Evolutionary conservation across 2,113 vertebrate genomes (phyloP), one percentile per base, ranked within the genome.

Genomic region (Bubalus kerabau): DNA sequence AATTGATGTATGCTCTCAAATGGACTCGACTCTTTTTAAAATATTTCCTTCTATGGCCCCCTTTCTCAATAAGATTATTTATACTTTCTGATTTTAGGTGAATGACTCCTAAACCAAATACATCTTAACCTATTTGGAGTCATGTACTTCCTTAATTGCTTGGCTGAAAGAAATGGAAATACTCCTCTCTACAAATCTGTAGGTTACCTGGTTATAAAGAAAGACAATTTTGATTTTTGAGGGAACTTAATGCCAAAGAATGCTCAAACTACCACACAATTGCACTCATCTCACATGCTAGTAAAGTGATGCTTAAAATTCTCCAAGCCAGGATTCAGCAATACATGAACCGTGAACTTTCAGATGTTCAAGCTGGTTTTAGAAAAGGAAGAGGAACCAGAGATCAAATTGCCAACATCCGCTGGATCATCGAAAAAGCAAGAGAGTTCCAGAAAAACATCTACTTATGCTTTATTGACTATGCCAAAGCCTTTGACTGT

Each of bases 161-260:
- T 92, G 40, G 76, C 24, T 95, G 56, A 94, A 97, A 97, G n/a
- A 97, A 97, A 96, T 23, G 24, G 76, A 91, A 71, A 88, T 24
- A 92, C 28, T 80, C 89, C 92, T 64, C 88, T 95, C 71, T 60
- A 90, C 21, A 76, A 56, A 83, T 83, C 26, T 91, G 8, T 32
- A 76, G 15, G 14, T 50, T 26, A 71, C 7, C 14, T 89, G 52
- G n/a, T 60, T 52, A 87, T 80, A 90, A 95, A 95, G 6, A 56
- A 40, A 81, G 62, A 95, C 62, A 93, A 89, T 62, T 50, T 9
- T 60, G 46, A 94, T 62, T 81, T 86, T n/a, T 93, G n/a, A 86
- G 54, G 92, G 30, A 62, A 62, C 60, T 32, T 32, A 62, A 62
- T 16, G 60, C 60, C 30, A 32, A 32, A 62, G 60, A 62, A 62